Base-by-base conservation (phyloP, 2,888 invertebrate genomes). In the Gibbula magus region DNA sequence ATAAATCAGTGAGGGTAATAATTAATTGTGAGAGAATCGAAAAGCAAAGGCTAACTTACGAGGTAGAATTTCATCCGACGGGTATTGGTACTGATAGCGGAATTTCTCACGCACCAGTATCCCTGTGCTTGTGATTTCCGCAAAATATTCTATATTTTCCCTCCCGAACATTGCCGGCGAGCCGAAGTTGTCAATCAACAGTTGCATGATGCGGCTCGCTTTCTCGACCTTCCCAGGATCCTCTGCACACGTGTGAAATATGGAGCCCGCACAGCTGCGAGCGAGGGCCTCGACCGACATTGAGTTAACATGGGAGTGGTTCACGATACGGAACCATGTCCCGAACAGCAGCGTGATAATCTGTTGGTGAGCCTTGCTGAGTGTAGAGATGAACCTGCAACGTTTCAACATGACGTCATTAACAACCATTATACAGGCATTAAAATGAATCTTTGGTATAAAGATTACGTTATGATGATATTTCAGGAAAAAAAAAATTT, bases 101-200 rank as follows among this genome's bases (percentile, higher is more conserved):
- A 90, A 92, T 67, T 88, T 89, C 85, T 93, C 92, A 73, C 88
- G 85, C 74, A 92, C 90, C 78, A 90, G 89, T 67, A 93, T 90
- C 67, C 91, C 91, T 39, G 92, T 92, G 32, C 86, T 88, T 2
- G 92, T 92, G 16, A 88, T 88, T 75, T 91, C 89, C 2, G 91
- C 89, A 84, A 93, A 93, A 85, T 90, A 92, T 83, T 91, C 88
- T 45, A 93, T 91, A 83, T 92, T 92, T 35, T 91, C 89, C 61
- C 88, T 88, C 0, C 99, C 99, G 93, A 99, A 99, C 87, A 99
- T 94, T 93, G 98, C 97, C 83, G 97, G 96, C 52, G 97, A 96
- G 81, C 98, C 98, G 94, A 98, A 99, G 94, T 98, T 97, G 93
- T 98, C 98, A 90, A 99, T 99, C 93, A 99, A 95, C 93, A 98